Evolutionary conservation across 1,140 invertebrate genomes (phyloP).

Genomic region (Antheraea mylitta): DNA sequence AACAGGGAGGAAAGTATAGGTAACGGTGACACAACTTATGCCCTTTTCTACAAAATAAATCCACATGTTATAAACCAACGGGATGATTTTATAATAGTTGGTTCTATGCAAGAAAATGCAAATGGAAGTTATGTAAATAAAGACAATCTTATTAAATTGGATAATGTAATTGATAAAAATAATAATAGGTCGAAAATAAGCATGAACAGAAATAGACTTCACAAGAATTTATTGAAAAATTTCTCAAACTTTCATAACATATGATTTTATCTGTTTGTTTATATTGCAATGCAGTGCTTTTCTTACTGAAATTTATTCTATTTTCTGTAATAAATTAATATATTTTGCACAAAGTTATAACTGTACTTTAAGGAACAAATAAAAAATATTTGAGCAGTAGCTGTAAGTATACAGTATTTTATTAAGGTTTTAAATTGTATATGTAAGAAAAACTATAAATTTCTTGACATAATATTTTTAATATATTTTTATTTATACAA

Average conservation of each 20-base stretch:
- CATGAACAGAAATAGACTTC: slow-evolving; percentile 26
- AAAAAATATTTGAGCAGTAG: no score
- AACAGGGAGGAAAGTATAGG: slow-evolving; percentile 27
- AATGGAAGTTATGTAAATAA: slow-evolving; percentile 11
- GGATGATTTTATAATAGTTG: slow-evolving; percentile 20
- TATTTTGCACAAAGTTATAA: no score
- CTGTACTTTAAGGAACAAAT: no score
- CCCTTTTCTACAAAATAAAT: slow-evolving; percentile 49
- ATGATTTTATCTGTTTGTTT: neutral
- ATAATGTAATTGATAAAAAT: slow-evolving; percentile 18
- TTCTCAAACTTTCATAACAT: slow-evolving; percentile 28
- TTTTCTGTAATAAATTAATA: no score
- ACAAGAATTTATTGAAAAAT: slow-evolving; percentile 32
- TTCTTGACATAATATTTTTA: no score
- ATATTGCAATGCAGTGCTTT: slow-evolving; percentile 17
- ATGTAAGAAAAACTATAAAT: no score
- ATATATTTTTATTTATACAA: no score
- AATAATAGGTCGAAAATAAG: slow-evolving; percentile 23
- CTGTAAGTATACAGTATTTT: no score
- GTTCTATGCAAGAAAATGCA: slow-evolving; percentile 21
- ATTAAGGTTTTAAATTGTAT: no score
- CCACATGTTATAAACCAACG: slow-evolving; percentile 31
- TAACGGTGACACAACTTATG: slow-evolving; percentile 39
- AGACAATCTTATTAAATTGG: slow-evolving; percentile 14
- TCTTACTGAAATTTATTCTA: no score